Conservation (phyloP, 2,113 vertebrate species). For the Narcine bancroftii region DNA sequence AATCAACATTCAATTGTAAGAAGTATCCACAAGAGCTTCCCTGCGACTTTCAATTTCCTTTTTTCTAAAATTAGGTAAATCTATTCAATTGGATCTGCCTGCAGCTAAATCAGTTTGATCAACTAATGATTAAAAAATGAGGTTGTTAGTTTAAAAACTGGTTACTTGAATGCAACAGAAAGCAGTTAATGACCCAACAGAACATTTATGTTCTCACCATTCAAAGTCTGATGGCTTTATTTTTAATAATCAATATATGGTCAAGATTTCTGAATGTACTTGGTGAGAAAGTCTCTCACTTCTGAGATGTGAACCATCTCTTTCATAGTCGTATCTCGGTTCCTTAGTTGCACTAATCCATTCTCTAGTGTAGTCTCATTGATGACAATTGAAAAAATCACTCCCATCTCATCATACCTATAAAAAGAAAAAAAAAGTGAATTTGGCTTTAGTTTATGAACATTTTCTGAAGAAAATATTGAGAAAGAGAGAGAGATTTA, state of each 20-base stretch:
- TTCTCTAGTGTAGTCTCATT: constrained; percentile 77
- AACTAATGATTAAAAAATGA: not conserved
- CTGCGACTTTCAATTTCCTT: not conserved
- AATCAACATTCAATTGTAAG: not conserved
- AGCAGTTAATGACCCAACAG: not conserved
- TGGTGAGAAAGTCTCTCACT: constrained; percentile 69
- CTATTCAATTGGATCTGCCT: not conserved
- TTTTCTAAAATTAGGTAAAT: not conserved
- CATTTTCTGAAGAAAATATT: not conserved
- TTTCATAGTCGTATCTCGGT: constrained; percentile 80
- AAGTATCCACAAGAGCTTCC: not conserved
- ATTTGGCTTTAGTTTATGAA: constrained; percentile 14
- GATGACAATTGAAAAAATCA: constrained; percentile 76
- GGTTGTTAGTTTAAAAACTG: not conserved
- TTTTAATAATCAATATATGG: not conserved
- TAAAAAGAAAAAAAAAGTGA: constrained; percentile 14
- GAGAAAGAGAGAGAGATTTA: too few species aligned
- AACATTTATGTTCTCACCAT: not conserved
- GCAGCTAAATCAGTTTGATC: not conserved
- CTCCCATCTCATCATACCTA: constrained; percentile 93
- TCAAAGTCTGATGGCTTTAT: not conserved
- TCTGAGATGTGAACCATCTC: constrained; percentile 90
- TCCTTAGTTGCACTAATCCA: constrained; percentile 79
- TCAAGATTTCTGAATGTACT: constrained; percentile 56
- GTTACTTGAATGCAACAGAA: not conserved